Evolutionary conservation across 1,140 invertebrate species (phyloP).

Genomic region (Neotoxoptera formosana): DNA sequence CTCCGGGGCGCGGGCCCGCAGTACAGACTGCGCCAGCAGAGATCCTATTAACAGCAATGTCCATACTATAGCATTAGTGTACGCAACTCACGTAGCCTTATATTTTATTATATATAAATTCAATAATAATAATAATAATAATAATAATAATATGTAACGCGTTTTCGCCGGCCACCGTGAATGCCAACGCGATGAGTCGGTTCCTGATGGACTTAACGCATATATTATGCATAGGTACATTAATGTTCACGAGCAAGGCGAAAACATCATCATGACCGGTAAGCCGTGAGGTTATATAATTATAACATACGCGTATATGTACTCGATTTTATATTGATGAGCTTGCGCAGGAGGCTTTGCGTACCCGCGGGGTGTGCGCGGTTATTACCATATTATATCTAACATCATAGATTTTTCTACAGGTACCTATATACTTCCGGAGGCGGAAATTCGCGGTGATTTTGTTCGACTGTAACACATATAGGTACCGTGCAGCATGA

Average conservation of each 20-base stretch:
- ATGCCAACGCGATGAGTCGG: neutral
- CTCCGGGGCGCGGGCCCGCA: neutral
- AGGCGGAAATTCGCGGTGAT: conserved; percentile 1
- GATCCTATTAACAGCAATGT: neutral
- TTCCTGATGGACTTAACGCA: neutral
- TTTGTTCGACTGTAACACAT: neutral
- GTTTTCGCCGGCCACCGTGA: neutral
- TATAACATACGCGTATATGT: neutral
- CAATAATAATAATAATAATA: too few relatives aligned
- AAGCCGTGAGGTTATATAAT: neutral
- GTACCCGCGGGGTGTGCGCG: neutral
- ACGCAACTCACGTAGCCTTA: neutral
- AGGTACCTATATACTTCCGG: neutral
- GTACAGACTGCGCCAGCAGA: neutral
- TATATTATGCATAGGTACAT: neutral
- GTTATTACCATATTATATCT: neutral
- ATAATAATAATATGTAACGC: neutral
- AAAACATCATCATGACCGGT: neutral
- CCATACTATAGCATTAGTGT: neutral
- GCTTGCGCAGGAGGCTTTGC: neutral
- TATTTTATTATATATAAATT: neutral
- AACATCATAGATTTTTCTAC: too few relatives aligned
- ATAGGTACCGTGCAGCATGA: neutral
- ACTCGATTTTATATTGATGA: conserved; percentile 13
- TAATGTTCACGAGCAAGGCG: neutral